Conservation (phyloP, 2,113 vertebrate species). For the Laterallus jamaicensis region DNA sequence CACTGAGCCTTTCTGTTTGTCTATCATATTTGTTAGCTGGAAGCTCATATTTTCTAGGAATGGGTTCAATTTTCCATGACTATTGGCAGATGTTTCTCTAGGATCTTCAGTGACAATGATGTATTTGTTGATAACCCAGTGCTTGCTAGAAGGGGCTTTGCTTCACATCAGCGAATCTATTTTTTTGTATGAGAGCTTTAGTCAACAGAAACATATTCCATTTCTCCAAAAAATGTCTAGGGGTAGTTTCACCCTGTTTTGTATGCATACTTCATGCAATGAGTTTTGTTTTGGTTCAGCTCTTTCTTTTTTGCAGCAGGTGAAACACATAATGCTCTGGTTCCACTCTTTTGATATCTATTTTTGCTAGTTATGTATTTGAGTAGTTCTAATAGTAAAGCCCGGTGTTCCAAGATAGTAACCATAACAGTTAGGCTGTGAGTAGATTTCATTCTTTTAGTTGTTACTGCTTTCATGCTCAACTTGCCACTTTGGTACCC, state of each 20-base stretch:
- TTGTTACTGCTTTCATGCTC: not conserved
- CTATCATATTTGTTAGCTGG: not conserved
- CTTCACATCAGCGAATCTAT: not conserved
- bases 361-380: not conserved
- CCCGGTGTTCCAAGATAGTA: not conserved
- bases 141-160: conserved; percentile 32
- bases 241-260: not conserved
- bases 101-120: conserved; percentile 46
- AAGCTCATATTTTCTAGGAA: conserved; percentile 36
- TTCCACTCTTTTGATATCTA: not conserved
- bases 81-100: conserved; percentile 39
- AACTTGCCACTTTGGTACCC: not conserved
- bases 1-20: not conserved
- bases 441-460: not conserved
- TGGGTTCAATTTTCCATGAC: conserved; percentile 43
- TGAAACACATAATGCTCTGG: not conserved
- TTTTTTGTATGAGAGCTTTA: not conserved
- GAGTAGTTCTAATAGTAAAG: not conserved
- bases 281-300: not conserved
- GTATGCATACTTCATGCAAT: not conserved
- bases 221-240: not conserved
- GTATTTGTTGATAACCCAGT: conserved; percentile 48
- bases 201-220: not conserved
- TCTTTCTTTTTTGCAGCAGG: not conserved
- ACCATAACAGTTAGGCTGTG: not conserved